phyloP scores from a whole-genome alignment of 1,140 invertebrate genomes.

The Drosophila busckii region DNA sequence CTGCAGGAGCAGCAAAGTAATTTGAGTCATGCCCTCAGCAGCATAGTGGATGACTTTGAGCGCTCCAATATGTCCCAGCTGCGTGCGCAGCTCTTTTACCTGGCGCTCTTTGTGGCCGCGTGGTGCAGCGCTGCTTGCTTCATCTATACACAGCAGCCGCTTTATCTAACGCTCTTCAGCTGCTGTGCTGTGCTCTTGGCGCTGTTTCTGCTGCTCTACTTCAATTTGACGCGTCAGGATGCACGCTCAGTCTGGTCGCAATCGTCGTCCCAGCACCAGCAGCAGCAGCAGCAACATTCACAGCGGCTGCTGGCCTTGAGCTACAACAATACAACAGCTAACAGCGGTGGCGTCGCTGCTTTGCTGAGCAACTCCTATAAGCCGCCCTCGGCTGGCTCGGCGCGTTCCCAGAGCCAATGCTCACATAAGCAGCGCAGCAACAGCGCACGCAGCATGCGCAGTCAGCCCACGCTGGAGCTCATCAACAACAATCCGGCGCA shows the following conservation, averaged over 20 bases:
- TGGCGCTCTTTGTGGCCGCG: constrained; percentile 87
- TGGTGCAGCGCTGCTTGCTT: constrained; percentile 87
- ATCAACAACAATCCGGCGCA: constrained; percentile 78
- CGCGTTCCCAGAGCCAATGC: constrained; percentile 82
- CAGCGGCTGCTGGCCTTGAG: neutral
- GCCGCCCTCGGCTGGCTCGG: constrained; percentile 80
- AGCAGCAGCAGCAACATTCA: neutral
- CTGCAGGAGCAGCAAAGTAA: constrained; percentile 78
- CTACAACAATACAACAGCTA: neutral
- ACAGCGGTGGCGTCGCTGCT: constrained; percentile 25
- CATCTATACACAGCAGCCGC: constrained; percentile 67
- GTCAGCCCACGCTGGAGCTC: constrained; percentile 54
- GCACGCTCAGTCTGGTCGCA: constrained; percentile 86
- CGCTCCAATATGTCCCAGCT: constrained; percentile 89
- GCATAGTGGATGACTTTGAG: constrained; percentile 89
- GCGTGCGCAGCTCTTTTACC: constrained; percentile 87
- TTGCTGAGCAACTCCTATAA: constrained; percentile 67
- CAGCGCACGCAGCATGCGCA: constrained; percentile 60
- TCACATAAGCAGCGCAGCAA: constrained; percentile 78
- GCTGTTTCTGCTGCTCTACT: constrained; percentile 91
- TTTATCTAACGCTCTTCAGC: constrained; percentile 88
- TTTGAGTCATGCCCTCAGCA: constrained; percentile 82
- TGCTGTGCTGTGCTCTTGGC: constrained; percentile 86
- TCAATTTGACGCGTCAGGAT: constrained; percentile 90
- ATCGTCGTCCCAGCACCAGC: neutral